Conservation (phyloP, 2,113 vertebrate genomes). For the Boulengeromyrus knoepffleri region DNA sequence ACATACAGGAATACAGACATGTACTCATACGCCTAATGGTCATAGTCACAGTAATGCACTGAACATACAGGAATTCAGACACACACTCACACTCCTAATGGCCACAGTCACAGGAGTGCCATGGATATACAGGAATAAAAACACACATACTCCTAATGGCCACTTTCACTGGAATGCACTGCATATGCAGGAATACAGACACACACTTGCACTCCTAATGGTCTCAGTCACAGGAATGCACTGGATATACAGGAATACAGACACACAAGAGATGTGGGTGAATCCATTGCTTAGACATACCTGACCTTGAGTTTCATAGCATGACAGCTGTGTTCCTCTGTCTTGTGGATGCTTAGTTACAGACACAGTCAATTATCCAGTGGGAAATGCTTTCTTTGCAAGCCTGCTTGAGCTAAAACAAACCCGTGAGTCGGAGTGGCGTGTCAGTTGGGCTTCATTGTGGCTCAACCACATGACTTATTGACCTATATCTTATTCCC, state of each 20-base stretch:
- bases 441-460: background rate
- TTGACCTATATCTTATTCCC: background rate
- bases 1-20: background rate
- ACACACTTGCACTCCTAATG: background rate
- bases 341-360: conserved; percentile 16
- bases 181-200: too few relatives aligned
- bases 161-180: too few relatives aligned
- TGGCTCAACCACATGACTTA: background rate
- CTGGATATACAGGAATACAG: background rate
- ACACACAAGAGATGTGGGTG: background rate
- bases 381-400: conserved; percentile 16
- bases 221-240: background rate
- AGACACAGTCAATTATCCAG: conserved; percentile 14
- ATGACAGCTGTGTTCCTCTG: background rate
- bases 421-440: background rate
- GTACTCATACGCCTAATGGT: background rate
- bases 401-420: conserved; percentile 6
- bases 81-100: too few relatives aligned
- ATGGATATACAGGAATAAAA: background rate
- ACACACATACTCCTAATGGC: background rate
- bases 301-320: conserved; percentile 12
- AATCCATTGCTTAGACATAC: background rate
- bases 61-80: too few relatives aligned
- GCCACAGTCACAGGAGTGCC: background rate
- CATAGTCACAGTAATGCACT: background rate